Evolutionary conservation across 2,888 invertebrate species (phyloP).

Genomic region (Papilio demoleus): DNA sequence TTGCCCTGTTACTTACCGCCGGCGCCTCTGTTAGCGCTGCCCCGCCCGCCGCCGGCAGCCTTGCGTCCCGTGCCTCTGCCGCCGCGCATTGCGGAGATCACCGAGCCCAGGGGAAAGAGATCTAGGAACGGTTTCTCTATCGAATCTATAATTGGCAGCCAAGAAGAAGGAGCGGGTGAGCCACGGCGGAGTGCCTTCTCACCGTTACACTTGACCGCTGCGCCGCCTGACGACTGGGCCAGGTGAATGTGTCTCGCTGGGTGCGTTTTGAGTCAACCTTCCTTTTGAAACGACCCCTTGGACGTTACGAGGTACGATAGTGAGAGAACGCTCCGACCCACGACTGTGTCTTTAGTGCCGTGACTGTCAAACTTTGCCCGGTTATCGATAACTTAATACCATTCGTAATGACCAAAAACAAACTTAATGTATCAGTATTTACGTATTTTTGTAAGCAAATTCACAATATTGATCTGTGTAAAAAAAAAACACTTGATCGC

Average conservation of each 20-base stretch:
- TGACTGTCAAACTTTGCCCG: slow-evolving; percentile 35
- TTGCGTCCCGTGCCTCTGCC: slow-evolving; percentile 84
- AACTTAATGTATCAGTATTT: slow-evolving; percentile 39
- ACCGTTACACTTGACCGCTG: slow-evolving; percentile 79
- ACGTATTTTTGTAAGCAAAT: slow-evolving; percentile 38
- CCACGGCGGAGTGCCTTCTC: slow-evolving; percentile 86
- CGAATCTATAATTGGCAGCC: slow-evolving; percentile 84
- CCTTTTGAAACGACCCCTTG: slow-evolving; percentile 62
- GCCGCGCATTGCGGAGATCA: slow-evolving; percentile 65
- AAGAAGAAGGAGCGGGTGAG: slow-evolving; percentile 63
- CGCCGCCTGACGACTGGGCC: slow-evolving; percentile 84
- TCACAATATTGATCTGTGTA: slow-evolving; percentile 28
- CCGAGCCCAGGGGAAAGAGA: slow-evolving; percentile 78
- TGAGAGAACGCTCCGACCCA: slow-evolving; percentile 34
- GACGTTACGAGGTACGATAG: slow-evolving; percentile 42
- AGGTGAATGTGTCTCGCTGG: slow-evolving; percentile 84
- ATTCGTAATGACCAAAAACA: slow-evolving; percentile 41
- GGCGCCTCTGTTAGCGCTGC: slow-evolving; percentile 75
- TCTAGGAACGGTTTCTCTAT: slow-evolving; percentile 85
- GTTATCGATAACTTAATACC: slow-evolving; percentile 34
- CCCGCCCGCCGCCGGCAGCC: slow-evolving; percentile 85
- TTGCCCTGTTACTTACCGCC: slow-evolving; percentile 82
- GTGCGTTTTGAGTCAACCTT: slow-evolving; percentile 63
- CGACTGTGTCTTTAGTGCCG: slow-evolving; percentile 28
- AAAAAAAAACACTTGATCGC: slow-evolving; percentile 20